phyloP scores from a whole-genome alignment of 2,888 invertebrate genomes.

The Mycalesis mineus region DNA sequence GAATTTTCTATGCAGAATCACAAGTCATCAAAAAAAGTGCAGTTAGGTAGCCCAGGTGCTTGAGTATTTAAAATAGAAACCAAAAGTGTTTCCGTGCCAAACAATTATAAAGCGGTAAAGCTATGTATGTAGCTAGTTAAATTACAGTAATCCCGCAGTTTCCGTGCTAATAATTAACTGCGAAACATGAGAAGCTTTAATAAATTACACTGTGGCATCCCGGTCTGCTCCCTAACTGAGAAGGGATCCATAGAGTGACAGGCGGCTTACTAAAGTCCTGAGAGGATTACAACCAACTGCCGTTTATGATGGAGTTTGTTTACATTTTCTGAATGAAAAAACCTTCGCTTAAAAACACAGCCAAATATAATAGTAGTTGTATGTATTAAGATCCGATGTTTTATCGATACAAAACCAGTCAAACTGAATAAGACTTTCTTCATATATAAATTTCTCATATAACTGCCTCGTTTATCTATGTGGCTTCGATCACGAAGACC shows the following conservation, averaged over 20 bases:
- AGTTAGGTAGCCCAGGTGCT: too few species aligned
- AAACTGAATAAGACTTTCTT: too few species aligned
- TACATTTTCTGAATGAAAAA: neutral
- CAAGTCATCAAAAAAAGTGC: too few species aligned
- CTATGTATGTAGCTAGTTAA: neutral
- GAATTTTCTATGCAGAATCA: too few species aligned
- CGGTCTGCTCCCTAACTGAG: conserved; percentile 1
- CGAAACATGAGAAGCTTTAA: conserved; percentile 10
- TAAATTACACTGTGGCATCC: conserved; percentile 10
- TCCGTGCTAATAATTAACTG: conserved; percentile 11
- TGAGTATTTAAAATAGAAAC: neutral
- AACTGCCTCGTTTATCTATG: too few species aligned
- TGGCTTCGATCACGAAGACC: too few species aligned
- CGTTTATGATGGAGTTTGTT: conserved; percentile 3
- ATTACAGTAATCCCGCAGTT: conserved; percentile 7
- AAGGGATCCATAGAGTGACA: conserved; percentile 11
- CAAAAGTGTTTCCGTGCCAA: neutral
- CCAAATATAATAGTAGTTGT: too few species aligned
- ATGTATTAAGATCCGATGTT: too few species aligned
- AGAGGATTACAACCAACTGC: conserved; percentile 11
- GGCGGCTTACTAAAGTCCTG: conserved; percentile 9
- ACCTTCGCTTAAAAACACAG: too few species aligned
- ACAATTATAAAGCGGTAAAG: neutral
- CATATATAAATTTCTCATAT: too few species aligned
- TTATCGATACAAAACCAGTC: too few species aligned